Base-by-base conservation (phyloP, 2,113 vertebrate genomes). In the Brachyistius frenatus region DNA sequence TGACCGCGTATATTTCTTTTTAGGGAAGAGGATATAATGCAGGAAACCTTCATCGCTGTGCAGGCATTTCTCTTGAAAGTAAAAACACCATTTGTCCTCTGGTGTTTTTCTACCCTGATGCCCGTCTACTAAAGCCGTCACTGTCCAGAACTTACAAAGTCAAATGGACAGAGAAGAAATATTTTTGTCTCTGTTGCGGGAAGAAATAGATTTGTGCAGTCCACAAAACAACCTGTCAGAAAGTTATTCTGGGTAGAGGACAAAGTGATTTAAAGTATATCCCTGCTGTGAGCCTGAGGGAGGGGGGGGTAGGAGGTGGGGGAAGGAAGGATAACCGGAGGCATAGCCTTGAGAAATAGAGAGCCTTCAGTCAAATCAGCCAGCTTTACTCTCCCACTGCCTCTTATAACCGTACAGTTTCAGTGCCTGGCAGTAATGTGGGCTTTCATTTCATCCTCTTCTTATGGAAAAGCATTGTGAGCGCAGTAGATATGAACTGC, bases 331-430 rank as follows among this genome's bases (percentile, higher is more conserved):
- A 87, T 89, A 85, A 89, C 91, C 76, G 58, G 74, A 88, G 88
- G 91, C 88, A 49, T 84, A 80, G 87, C 88, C 84, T 86, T 90
- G 65, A 92, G 88, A 80, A 90, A 86, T 72, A 72, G 85, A 85
- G 71, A 89, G 83, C 83, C 88, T 88, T 89, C 83, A 81, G 81
- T 87, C 72, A 86, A 84, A 87, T 79, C 78, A 82, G 76, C 64
- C 41, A 14, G 46, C 77, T 86, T 75, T 73, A 66, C 67, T 80
- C 73, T 82, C 73, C 66, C 54, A 41, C 72, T 78, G 60, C 63
- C 78, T 76, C 52, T 65, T 62, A 50, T 78, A 81, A 76, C 63
- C 62, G 49, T 53, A 35, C 55, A 56, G 60, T 57, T 78, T 73
- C 79, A 57, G 44, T 65, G 57, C 37, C 78, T 82, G 69, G 79